These are phyloP conservation scores for Dryocosmus kuriphilus DNA, from an alignment of 2,888 invertebrate species.

Conservation along the genomic window DNA sequence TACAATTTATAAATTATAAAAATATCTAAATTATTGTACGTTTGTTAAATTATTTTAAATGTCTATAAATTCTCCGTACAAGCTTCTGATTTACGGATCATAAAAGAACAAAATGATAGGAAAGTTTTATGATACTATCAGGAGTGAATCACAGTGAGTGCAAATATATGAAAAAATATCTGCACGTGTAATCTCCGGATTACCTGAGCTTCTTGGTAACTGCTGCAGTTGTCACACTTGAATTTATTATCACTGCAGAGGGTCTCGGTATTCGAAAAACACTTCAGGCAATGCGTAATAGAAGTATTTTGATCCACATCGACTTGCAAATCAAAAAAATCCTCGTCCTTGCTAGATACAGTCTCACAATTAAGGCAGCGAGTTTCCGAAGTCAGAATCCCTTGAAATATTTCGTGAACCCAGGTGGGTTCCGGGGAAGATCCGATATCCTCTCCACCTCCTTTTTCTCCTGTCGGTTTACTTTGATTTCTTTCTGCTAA, in stretches of 20 bases:
- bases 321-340: constrained; percentile 99
- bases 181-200: constrained; percentile 35
- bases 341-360: constrained; percentile 99
- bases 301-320: constrained; percentile 99
- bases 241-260: constrained; percentile 99
- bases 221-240: constrained; percentile 99
- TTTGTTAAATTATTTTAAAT: constrained; percentile 4
- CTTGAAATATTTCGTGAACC: constrained; percentile 99
- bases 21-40: too few species aligned
- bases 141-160: constrained; percentile 1
- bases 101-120: background rate
- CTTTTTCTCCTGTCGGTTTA: constrained; percentile 79
- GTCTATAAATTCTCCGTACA: too few species aligned
- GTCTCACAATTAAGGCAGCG: constrained; percentile 99
- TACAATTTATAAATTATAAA: too few species aligned
- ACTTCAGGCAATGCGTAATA: constrained; percentile 97
- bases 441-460: constrained; percentile 79
- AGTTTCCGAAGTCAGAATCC: constrained; percentile 99
- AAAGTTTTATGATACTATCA: background rate
- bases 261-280: constrained; percentile 99
- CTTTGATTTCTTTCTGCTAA: constrained; percentile 88
- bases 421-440: constrained; percentile 93
- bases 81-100: background rate
- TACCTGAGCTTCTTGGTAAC: constrained; percentile 98
- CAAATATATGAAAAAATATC: background rate